These are phyloP conservation scores for Euschistus heros DNA, from an alignment of 1,140 invertebrate species.

Conservation along the genomic window DNA sequence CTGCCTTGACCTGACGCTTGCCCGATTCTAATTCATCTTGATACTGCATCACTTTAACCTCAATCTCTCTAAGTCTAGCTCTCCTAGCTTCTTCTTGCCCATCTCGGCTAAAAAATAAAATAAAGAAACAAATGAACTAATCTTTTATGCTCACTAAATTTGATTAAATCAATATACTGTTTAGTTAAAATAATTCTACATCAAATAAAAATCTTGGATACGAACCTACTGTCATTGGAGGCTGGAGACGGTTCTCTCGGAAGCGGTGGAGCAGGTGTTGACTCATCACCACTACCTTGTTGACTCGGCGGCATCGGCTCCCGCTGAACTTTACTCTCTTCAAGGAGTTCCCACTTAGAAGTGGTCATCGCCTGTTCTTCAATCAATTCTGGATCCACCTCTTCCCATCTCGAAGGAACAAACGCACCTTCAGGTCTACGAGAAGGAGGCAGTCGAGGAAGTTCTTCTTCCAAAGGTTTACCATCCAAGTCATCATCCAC, in stretches of 20 bases:
- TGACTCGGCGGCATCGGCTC: constrained; percentile 14
- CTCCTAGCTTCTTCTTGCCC: constrained; percentile 60
- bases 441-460: constrained; percentile 30
- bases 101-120: constrained; percentile 29
- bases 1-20: constrained; percentile 59
- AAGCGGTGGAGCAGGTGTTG: constrained; percentile 25
- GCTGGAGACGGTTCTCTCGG: not conserved
- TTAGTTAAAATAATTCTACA: too few relatives aligned
- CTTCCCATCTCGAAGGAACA: constrained; percentile 91
- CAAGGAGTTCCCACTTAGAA: constrained; percentile 73
- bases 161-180: too few relatives aligned
- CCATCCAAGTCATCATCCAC: constrained; percentile 81
- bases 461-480: constrained; percentile 51
- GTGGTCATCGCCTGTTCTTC: constrained; percentile 82
- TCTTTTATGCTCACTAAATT: too few relatives aligned
- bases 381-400: constrained; percentile 74
- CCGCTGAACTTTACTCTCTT: constrained; percentile 34
- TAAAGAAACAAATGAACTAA: too few relatives aligned
- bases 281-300: constrained; percentile 5
- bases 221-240: not conserved
- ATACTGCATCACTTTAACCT: constrained; percentile 88
- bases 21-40: constrained; percentile 92
- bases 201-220: too few relatives aligned
- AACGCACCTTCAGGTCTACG: constrained; percentile 46
- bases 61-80: constrained; percentile 79